Conservation (phyloP, 2,888 invertebrate species). For the Chromoteleia sp. region DNA sequence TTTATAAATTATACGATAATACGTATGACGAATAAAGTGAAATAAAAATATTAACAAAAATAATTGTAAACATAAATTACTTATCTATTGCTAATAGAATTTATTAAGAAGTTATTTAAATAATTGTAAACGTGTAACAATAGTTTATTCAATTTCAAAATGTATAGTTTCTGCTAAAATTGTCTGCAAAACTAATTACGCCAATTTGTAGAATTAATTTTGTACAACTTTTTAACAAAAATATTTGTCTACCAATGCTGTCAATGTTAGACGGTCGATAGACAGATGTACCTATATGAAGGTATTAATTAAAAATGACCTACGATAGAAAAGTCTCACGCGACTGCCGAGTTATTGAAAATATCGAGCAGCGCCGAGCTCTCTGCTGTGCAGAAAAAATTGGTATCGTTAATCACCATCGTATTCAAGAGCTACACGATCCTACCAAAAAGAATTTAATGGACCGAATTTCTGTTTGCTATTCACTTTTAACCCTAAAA, state of each 20-base stretch:
- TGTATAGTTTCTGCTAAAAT: too few species aligned
- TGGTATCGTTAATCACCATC: constrained; percentile 41
- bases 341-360: constrained; percentile 23
- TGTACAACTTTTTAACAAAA: neutral
- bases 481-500: constrained; percentile 58
- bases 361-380: constrained; percentile 26
- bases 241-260: neutral
- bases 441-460: constrained; percentile 46
- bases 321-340: constrained; percentile 11
- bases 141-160: too few species aligned
- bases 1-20: too few species aligned
- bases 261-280: neutral
- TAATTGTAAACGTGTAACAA: too few species aligned
- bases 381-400: constrained; percentile 21
- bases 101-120: too few species aligned
- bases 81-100: too few species aligned
- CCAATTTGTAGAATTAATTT: too few species aligned
- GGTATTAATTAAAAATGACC: constrained; percentile 19
- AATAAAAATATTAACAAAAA: too few species aligned
- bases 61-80: too few species aligned
- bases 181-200: neutral
- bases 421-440: constrained; percentile 41
- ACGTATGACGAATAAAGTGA: too few species aligned
- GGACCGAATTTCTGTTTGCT: constrained; percentile 49
- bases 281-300: constrained; percentile 9